Evolutionary conservation across 1,140 invertebrate genomes (phyloP), one percentile per base, ranked within the genome.

Genomic region (Cydia amplana): DNA sequence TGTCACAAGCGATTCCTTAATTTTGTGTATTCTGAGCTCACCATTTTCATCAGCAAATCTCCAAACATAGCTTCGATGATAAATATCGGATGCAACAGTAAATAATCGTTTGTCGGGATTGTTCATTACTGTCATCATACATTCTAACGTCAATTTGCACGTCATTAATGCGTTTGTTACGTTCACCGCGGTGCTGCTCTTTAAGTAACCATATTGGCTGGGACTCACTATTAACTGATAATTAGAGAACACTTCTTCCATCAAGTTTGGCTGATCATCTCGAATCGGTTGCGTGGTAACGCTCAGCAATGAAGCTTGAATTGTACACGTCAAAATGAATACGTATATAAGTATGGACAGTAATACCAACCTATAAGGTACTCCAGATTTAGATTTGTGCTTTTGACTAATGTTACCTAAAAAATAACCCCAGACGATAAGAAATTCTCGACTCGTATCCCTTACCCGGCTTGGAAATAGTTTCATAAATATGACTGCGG

Each of bases 401-500:
- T 49, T 76, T 10, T 72, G 55, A 43, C 10, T 43, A 10, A 40
- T 74, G 60, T 74, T 84, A 49, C 74, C 76, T 7, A 78, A 73
- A 63, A 84, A 72, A 36, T 79, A 82, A 12, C 82, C 80, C 14
- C 79, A 77, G 4, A 84, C 79, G 10, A 79, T 76, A 32, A 82
- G 18, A 46, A 80, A 23, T 20, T 79, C 73, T 20, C 75, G 76
- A 5, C 74, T 46, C 4, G 40, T 23, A 49, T 79, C 77, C 32
- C 63, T 77, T 32, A 7, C 20, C 10, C 65, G 64, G 0, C 43
- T 73, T 16, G 25, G n/a, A 64, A 79, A 79, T 32, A 79, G 36
- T 32, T 72, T 64, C 32, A 77, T 73, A 14, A 73, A 46, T 23
- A 46, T 63, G 5, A 55, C 28, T 7, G 75, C 12, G 16, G 14